Evolutionary conservation across 2,113 vertebrate genomes (phyloP), one percentile per base, ranked within the genome.

Genomic region (Phalacrocorax aristotelis): DNA sequence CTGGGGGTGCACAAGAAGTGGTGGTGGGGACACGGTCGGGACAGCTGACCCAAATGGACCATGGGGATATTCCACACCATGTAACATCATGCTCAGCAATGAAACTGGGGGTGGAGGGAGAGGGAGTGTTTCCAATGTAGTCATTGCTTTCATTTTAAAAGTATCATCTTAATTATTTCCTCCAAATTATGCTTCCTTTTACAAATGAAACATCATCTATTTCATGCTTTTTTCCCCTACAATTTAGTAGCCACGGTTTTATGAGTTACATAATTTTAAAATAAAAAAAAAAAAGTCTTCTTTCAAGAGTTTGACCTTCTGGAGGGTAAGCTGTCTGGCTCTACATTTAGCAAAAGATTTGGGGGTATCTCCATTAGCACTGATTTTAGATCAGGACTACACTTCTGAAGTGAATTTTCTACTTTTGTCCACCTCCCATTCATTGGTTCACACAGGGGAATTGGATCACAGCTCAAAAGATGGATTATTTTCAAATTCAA

Each of bases 161-260:
- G 22, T 40, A 64, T 6, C 49, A 40, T 46, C 83, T 75, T 55
- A 89, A 69, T 44, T 83, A 58, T 30, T 81, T 69, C 52, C 34
- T 78, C 40, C 29, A 79, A 62, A 70, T 88, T 58, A 72, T 16
- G 61, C 36, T 96, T 84, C 52, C 54, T 95, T 90, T 89, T 71
- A 91, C 26, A 91, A 69, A 54, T 15, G 23, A 66, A 92, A 79
- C 27, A 38, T 25, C 5, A 55, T n/a, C 15, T 38, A 64, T 5
- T 16, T 76, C 57, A 55, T 8, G 48, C 18, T 95, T 90, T 74
- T 74, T 32, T 48, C 25, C 29, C 83, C 77, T 60, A 29, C 30
- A 77, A 68, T n/a, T 74, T 48, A 87, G 34, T 51, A 85, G 38
- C 32, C 34, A 69, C 46, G 23, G 23, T 46, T 70, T 93, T 38